phyloP scores from a whole-genome alignment of 2,888 invertebrate genomes.

The Hybos culiciformis region DNA sequence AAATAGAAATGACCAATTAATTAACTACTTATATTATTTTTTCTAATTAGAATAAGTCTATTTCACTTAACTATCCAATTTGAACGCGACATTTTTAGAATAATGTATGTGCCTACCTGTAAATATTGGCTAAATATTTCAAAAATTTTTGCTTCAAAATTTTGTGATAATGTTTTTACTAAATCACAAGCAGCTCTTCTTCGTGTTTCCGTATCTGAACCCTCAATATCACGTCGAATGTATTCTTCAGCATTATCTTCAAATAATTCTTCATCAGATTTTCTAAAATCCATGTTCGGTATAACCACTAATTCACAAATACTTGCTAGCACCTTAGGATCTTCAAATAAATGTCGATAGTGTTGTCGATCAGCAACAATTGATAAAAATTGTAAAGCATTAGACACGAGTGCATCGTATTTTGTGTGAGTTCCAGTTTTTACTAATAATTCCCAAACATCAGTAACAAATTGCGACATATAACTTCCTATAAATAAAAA shows the following conservation, averaged over 20 bases:
- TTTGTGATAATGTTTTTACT: slow-evolving; percentile 76
- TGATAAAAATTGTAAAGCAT: slow-evolving; percentile 88
- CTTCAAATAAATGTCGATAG: slow-evolving; percentile 80
- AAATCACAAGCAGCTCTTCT: slow-evolving; percentile 94
- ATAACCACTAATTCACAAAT: slow-evolving; percentile 98
- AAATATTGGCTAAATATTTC: slow-evolving; percentile 78
- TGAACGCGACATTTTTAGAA: too few relatives aligned
- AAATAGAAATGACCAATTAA: too few relatives aligned
- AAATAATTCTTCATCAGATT: slow-evolving; percentile 89
- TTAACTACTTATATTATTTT: too few relatives aligned
- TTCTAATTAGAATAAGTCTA: too few relatives aligned
- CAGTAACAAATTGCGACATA: slow-evolving; percentile 84
- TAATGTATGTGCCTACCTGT: slow-evolving; percentile 40
- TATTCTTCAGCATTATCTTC: slow-evolving; percentile 98
- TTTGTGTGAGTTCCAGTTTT: slow-evolving; percentile 73
- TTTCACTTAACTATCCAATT: too few relatives aligned
- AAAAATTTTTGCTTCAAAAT: slow-evolving; percentile 79
- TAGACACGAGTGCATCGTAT: slow-evolving; percentile 87
- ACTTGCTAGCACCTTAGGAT: slow-evolving; percentile 68
- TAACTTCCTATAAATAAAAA: too few relatives aligned
- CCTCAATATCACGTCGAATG: slow-evolving; percentile 91
- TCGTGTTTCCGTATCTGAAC: slow-evolving; percentile 93
- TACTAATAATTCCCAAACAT: slow-evolving; percentile 83
- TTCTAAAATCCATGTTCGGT: slow-evolving; percentile 93
- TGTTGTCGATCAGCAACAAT: slow-evolving; percentile 84